phyloP scores from a whole-genome alignment of 2,797 vertebrate species.

The Oceanodroma leucorhoa region DNA sequence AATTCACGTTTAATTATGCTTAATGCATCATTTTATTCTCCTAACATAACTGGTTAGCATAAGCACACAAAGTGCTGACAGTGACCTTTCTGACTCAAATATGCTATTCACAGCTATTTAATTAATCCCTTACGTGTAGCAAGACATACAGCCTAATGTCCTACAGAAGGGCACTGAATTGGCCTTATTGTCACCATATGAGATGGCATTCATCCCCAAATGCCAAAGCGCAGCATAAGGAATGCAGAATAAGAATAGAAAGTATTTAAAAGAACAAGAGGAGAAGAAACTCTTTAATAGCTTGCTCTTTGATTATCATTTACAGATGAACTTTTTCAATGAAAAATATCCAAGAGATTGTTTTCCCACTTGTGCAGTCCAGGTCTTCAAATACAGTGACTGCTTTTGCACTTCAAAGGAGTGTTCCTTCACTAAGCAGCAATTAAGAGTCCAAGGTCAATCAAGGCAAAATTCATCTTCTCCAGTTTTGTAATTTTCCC shows the following conservation, averaged over 20 bases:
- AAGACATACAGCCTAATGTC: background rate
- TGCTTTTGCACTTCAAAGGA: slow-evolving; percentile 48
- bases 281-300: slow-evolving; percentile 13
- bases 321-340: slow-evolving; percentile 32
- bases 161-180: slow-evolving; percentile 40
- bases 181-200: slow-evolving; percentile 46
- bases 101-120: slow-evolving; percentile 22
- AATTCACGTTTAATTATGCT: slow-evolving; percentile 30
- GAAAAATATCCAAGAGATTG: slow-evolving; percentile 27
- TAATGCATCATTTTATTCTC: slow-evolving; percentile 42
- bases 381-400: background rate
- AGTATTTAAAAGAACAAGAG: slow-evolving; percentile 17
- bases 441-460: slow-evolving; percentile 49
- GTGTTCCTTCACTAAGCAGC: background rate
- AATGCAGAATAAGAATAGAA: slow-evolving; percentile 35
- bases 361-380: slow-evolving; percentile 2
- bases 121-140: slow-evolving; percentile 30
- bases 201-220: slow-evolving; percentile 59
- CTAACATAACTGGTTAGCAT: slow-evolving; percentile 32
- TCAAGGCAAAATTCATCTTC: slow-evolving; percentile 17
- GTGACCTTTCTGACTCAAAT: slow-evolving; percentile 36
- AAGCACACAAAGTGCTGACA: slow-evolving; percentile 26
- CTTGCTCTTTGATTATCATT: slow-evolving; percentile 23
- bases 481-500: background rate
- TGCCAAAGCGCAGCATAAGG: background rate